Evolutionary conservation across 2,797 vertebrate species (phyloP), one percentile per base, ranked within the genome.

Genomic region (Liasis olivaceus): DNA sequence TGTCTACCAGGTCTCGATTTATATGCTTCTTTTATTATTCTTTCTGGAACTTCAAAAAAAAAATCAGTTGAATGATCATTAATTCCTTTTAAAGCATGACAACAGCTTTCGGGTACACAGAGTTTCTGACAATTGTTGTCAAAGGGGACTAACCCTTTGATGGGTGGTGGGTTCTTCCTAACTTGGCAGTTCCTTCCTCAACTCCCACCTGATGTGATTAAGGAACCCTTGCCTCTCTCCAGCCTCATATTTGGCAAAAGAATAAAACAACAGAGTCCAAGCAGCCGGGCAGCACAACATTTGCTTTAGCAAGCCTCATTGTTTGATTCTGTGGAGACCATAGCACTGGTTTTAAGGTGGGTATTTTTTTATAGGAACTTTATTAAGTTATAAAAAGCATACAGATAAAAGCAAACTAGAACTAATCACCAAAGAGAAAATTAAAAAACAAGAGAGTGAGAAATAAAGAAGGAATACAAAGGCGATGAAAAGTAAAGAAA

Each of bases 21-120:
- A 90, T 92, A 93, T 92, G 92, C 93, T 89, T 94, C 59, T 42
- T 0, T 60, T 94, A 95, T 96, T 96, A 94, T 96, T 95, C 95
- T 92, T 93, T 89, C 91, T 95, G 86, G 54, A 95, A 93, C 94
- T 97, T 95, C 12, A 0, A 13, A 7, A 8, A 8, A 96, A 95
- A 94, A 93, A 93, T 88, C 58, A 94, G 93, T 96, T 94, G 92
- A 87, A 95, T 94, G 93, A 88, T 97, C 96, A 97, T 97, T 95
- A 97, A 95, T 95, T 96, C 96, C 95, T 97, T 96, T 96, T 95
- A 94, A 72, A 62, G 92, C 58, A 95, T 88, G 93, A 87, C 89
- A 92, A 84, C 93, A 94, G 94, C 94, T 95, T 42, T 91, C 88
- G 94, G 94, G 91, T 93, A 94, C 90, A 85, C 94, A 92, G 94